Base-by-base conservation (phyloP, 2,888 invertebrate species). In the Philhelius pedissequus region DNA sequence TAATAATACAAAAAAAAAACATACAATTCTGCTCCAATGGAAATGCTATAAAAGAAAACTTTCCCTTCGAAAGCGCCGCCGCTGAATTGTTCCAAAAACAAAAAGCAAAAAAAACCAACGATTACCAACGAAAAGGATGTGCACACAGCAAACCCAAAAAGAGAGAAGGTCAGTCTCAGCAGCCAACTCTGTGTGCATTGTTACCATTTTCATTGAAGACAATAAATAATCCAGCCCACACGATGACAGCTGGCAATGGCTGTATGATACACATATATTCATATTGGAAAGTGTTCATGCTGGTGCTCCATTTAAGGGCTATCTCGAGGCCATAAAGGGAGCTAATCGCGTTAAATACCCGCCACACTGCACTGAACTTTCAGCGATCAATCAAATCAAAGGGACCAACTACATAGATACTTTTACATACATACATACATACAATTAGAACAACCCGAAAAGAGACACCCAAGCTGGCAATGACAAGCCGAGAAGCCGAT, bases 161-260 rank as follows among this genome's bases (percentile, higher is more conserved):
- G 77, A 73, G 77, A 77, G 73, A 73, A 68, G 77, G 77, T 78
- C 78, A 78, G 48, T 32, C 18, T 27, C 35, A 27, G 13, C 56
- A 56, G 22, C 27, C 4, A n/a, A 5, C 25, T 40, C 20, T 22
- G 15, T 40, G 18, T 54, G 22, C 40, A 38, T 58, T 75, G 75
- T 71, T 80, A 84, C 83, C 80, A 60, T 79, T 80, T 43, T 45
- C 38, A 73, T 48, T 73, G 38, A 35, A 68, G 43, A 77, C 71
- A 69, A 73, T 73, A 82, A 82, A 78, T 82, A 82, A 82, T 78
- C 64, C 73, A 62, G 32, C 82, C 77, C 77, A 82, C 82, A 82
- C 32, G 54, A 58, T 52, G 81, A 66, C 70, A 70, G 52, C 60
- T 62, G 69, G 64, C 66, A 43, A 20, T 40, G 18, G 52, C 45